Base-by-base conservation (phyloP, 2,888 invertebrate genomes). In the Artemia sp. region DNA sequence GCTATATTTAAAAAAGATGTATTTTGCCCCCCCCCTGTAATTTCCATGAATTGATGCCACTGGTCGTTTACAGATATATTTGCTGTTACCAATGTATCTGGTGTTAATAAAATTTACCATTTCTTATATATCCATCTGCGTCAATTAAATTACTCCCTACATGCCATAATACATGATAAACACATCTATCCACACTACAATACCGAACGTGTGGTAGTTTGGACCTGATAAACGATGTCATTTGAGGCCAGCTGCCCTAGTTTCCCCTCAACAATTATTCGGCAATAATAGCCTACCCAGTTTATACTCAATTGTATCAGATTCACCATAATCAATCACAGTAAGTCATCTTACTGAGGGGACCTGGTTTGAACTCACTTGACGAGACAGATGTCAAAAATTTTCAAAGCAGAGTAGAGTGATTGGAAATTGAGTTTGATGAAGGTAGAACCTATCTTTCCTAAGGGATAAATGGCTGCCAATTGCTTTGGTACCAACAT, bases 211-310 rank as follows among this genome's bases (percentile, higher is more conserved):
- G 24, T 24, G 64, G 14, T 58, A 24, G 14, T 58, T 58, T 58
- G 14, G 64, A 58, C 64, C 64, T 58, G 64, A 24, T 58, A 58
- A 58, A 58, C 64, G 14, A 58, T 38, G 38, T 38, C 38, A 38
- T 38, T 38, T 38, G 38, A 24, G 64, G 12, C 64, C 64, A 58
- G 64, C 14, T 58, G 64, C 64, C 64, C 64, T 58, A 58, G 64
- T 58, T 58, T 58, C 64, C 64, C 64, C 38, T 24, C 64, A 58
- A 24, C 64, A 58, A 58, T 58, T 58, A 58, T 58, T n/a, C 64
- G 64, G 14, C n/a, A 24, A 58, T 58, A 58, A 58, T 58, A 58
- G 24, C 64, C 64, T 58, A n/a, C n/a, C 64, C 14, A 58, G 64
- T 58, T 58, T 38, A 24, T n/a, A 58, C 64, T 58, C 14, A 58